These are phyloP conservation scores for Lissocephala sabroskyi DNA, from an alignment of 2,888 invertebrate species.

Conservation along the genomic window DNA sequence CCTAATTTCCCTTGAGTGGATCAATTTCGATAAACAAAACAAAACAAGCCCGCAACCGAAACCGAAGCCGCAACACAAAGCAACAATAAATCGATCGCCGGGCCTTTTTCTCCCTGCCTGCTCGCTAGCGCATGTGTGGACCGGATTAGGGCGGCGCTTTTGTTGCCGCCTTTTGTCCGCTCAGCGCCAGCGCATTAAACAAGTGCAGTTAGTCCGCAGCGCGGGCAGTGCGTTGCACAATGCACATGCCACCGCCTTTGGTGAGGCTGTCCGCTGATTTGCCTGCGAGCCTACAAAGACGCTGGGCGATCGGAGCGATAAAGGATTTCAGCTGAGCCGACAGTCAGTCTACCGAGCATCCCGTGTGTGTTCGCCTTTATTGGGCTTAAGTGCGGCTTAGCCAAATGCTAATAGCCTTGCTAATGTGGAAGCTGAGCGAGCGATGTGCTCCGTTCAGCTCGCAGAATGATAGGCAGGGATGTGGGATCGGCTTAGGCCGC, in stretches of 20 bases:
- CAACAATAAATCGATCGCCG: no score
- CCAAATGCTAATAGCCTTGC: conserved; percentile 53
- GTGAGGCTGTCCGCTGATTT: no score
- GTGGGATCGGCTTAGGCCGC: neutral
- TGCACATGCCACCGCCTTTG: conserved; percentile 26
- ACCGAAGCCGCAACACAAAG: neutral
- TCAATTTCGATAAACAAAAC: conserved; percentile 59
- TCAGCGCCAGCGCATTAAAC: no score
- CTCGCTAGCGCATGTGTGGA: conserved; percentile 5
- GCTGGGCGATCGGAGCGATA: conserved; percentile 51
- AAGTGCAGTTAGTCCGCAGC: conserved; percentile 34
- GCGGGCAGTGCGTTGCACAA: conserved; percentile 38
- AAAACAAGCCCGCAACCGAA: conserved; percentile 19
- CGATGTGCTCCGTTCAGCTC: no score
- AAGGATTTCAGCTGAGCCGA: conserved; percentile 32
- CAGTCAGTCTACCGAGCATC: neutral
- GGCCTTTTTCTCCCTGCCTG: conserved; percentile 4
- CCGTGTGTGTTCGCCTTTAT: conserved; percentile 9
- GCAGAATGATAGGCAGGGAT: no score
- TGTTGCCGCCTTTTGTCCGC: no score
- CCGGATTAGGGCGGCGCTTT: conserved; percentile 47
- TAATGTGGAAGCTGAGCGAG: conserved; percentile 37
- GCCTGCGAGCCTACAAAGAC: no score
- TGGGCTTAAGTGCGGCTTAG: conserved; percentile 50
- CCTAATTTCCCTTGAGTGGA: conserved; percentile 68